phyloP scores from a whole-genome alignment of 2,113 vertebrate species.

The Oncorhynchus tshawytscha region DNA sequence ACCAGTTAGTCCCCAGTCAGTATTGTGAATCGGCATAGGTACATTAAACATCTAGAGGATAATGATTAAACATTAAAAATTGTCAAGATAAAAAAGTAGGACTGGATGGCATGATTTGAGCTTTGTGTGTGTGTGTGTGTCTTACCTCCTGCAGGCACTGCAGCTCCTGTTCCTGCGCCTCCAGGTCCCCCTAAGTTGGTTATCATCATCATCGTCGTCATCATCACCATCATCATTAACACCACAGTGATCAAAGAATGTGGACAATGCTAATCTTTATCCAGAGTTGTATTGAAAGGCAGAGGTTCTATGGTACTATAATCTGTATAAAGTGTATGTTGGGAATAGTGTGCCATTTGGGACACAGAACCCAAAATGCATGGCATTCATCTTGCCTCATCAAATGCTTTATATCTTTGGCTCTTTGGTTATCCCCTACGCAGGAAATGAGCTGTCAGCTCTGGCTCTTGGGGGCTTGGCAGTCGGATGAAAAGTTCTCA shows the following conservation, averaged over 20 bases:
- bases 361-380: constrained; percentile 18
- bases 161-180: constrained; percentile 53
- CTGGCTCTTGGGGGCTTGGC: constrained; percentile 53
- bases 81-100: too few relatives aligned
- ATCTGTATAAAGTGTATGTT: background rate
- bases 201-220: too few relatives aligned
- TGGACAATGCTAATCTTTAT: background rate
- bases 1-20: too few relatives aligned
- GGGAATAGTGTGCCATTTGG: background rate
- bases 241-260: background rate
- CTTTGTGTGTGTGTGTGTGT: too few relatives aligned
- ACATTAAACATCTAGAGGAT: too few relatives aligned
- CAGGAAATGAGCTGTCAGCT: constrained; percentile 60
- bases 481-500: constrained; percentile 53
- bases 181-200: constrained; percentile 33
- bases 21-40: too few relatives aligned
- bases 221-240: background rate
- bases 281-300: too few relatives aligned
- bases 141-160: constrained; percentile 58
- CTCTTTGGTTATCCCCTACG: constrained; percentile 27
- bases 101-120: background rate
- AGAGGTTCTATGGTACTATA: too few relatives aligned
- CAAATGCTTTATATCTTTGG: constrained; percentile 57
- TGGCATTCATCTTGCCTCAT: constrained; percentile 57
- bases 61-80: too few relatives aligned